Conservation (phyloP, 2,888 invertebrate genomes). For the Torymus texanus region DNA sequence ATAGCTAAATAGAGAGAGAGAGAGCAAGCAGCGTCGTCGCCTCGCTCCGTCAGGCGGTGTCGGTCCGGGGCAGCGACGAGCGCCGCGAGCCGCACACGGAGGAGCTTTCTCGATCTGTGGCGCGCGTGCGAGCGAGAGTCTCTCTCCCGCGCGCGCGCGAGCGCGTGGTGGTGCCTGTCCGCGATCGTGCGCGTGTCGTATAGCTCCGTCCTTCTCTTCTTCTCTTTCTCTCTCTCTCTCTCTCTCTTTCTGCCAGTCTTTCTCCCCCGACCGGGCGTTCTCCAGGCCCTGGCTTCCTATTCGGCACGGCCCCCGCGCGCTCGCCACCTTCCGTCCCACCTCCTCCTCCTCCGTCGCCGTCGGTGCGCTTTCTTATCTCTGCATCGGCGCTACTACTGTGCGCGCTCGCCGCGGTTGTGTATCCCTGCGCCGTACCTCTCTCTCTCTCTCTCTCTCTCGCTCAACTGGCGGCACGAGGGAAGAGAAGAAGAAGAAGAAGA, state of each 20-base stretch:
- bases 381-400: neutral
- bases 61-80: conserved; percentile 29
- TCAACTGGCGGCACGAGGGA: neutral
- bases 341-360: neutral
- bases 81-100: conserved; percentile 30
- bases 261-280: conserved; percentile 23
- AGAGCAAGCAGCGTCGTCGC: neutral
- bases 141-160: conserved; percentile 47
- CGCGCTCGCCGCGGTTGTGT: neutral
- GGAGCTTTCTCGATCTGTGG: conserved; percentile 50
- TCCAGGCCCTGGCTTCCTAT: neutral
- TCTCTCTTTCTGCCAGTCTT: conserved; percentile 7
- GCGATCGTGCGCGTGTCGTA: neutral
- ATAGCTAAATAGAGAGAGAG: no score
- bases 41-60: conserved; percentile 2
- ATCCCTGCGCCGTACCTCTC: neutral
- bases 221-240: conserved; percentile 36
- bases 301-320: neutral
- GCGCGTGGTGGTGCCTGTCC: neutral
- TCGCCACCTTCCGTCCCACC: neutral
- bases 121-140: conserved; percentile 57
- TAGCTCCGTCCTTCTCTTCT: conserved; percentile 2
- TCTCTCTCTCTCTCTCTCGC: no score
- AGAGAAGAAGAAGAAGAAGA: conserved; percentile 8
- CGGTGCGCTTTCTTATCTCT: neutral